A percentile compares a stretch with the other conserved stretches of the same genome.
Evolutionary conservation across 1,140 invertebrate genomes (phyloP).

Genomic region (Oedothorax gibbosus): DNA sequence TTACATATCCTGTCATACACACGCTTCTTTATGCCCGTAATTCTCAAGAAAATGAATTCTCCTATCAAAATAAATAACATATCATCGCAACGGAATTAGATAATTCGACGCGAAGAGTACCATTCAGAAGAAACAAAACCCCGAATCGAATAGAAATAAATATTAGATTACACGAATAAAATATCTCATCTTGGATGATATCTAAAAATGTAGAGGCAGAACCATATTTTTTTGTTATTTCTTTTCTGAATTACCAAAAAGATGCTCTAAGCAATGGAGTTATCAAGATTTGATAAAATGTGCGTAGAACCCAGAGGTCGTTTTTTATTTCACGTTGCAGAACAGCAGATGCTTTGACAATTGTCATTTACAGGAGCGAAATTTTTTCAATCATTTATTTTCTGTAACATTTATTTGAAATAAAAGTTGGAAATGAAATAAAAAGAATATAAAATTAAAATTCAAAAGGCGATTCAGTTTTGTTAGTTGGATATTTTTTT

Average conservation of each 20-base stretch:
- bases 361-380: conserved; percentile 12
- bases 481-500: too few relatives aligned
- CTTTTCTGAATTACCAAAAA: not conserved
- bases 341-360: not conserved
- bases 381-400: not conserved
- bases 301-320: conserved; percentile 40
- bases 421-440: conserved; percentile 24
- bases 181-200: conserved; percentile 43
- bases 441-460: conserved; percentile 51
- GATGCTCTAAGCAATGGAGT: conserved; percentile 45
- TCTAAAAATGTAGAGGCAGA: not conserved
- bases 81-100: too few relatives aligned
- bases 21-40: too few relatives aligned
- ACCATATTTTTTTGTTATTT: too few relatives aligned
- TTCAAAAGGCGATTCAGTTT: not conserved
- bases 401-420: conserved; percentile 12
- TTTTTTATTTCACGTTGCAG: conserved; percentile 47
- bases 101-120: not conserved
- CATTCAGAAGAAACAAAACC: not conserved
- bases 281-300: conserved; percentile 57
- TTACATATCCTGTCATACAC: too few relatives aligned
- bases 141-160: conserved; percentile 9
- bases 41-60: too few relatives aligned
- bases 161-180: conserved; percentile 54
- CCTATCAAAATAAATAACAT: too few relatives aligned